Evolutionary conservation across 2,113 vertebrate species (phyloP).

Genomic region (Cyanistes caeruleus): DNA sequence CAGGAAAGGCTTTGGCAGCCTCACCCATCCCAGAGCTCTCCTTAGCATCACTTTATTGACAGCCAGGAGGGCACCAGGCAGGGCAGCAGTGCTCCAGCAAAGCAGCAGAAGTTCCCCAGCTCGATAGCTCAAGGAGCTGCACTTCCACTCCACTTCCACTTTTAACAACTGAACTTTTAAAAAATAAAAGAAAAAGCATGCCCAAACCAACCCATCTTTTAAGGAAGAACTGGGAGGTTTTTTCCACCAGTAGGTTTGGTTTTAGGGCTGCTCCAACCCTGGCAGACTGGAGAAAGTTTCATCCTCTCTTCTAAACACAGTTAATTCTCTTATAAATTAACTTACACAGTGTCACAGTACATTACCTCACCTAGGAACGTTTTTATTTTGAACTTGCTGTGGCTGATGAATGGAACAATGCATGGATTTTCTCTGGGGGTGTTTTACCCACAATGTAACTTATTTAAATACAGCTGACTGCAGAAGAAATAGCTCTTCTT

Average conservation of each 20-base stretch:
- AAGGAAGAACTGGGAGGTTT: not conserved
- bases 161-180: not conserved
- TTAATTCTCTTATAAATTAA: constrained; percentile 65
- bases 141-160: not conserved
- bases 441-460: constrained; percentile 11
- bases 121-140: not conserved
- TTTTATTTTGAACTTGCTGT: constrained; percentile 19
- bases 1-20: not conserved
- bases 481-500: constrained; percentile 12
- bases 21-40: not conserved
- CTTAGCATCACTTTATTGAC: accelerated
- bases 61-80: not conserved
- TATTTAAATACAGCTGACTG: constrained; percentile 71
- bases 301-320: constrained; percentile 2
- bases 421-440: constrained; percentile 44
- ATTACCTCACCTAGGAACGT: constrained; percentile 42
- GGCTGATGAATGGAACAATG: constrained; percentile 8
- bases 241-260: not conserved
- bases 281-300: not conserved
- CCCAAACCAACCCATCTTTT: not conserved
- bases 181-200: not conserved
- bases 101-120: not conserved
- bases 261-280: not conserved
- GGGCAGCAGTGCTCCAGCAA: not conserved
- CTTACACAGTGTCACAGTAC: constrained; percentile 22